These are phyloP conservation scores for Lerista edwardsae DNA, from an alignment of 2,797 vertebrate genomes.

Conservation along the genomic window DNA sequence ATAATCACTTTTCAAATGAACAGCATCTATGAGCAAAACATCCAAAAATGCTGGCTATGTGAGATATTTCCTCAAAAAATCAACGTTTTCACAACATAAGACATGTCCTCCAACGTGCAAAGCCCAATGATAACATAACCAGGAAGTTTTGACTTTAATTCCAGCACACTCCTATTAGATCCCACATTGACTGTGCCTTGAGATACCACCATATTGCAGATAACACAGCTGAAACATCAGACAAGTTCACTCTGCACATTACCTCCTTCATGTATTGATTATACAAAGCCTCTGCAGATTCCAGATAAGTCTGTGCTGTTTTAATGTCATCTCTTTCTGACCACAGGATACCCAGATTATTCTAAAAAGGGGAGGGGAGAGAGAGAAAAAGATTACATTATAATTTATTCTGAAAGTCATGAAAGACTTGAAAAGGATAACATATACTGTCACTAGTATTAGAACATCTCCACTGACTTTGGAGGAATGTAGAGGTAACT, in stretches of 20 bases:
- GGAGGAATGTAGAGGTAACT: background rate
- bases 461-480: background rate
- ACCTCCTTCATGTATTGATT: constrained; percentile 97
- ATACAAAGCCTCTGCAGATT: constrained; percentile 91
- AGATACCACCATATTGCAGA: background rate
- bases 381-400: background rate
- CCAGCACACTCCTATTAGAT: background rate
- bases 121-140: background rate
- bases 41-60: background rate
- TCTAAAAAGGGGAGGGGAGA: constrained; percentile 78
- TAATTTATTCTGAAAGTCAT: background rate
- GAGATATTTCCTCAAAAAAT: background rate
- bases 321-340: constrained; percentile 91
- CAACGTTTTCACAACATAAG: rapidly evolving
- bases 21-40: background rate
- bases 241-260: constrained; percentile 6
- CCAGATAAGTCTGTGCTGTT: constrained; percentile 88
- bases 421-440: background rate
- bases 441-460: background rate
- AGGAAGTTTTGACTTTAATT: background rate
- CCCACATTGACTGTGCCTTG: background rate
- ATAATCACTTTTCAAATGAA: rapidly evolving
- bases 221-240: background rate
- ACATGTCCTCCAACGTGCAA: background rate
- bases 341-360: constrained; percentile 97